A percentile compares a stretch with the other conserved stretches of the same genome.
phyloP scores from a whole-genome alignment of 2,113 vertebrate genomes.

The Orientallactaga bullata region DNA sequence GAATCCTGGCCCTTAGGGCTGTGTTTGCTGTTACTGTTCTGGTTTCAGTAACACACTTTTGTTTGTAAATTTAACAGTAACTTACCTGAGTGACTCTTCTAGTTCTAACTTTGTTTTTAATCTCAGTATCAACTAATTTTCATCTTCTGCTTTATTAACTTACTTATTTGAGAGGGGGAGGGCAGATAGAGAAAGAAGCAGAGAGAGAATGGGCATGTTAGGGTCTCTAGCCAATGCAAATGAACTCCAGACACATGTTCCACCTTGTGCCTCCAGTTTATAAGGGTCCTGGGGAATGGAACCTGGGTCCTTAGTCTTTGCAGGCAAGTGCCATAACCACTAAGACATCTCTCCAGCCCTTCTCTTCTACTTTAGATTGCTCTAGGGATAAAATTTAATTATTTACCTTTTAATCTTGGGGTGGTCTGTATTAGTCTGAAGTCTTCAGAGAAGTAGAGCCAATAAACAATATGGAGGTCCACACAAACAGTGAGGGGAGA shows the following conservation, averaged over 20 bases:
- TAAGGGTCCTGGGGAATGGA: too few species aligned
- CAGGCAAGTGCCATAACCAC: too few species aligned
- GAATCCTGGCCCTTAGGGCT: too few species aligned
- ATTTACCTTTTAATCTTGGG: background rate
- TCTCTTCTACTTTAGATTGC: background rate
- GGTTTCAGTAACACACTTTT: background rate
- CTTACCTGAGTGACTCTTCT: background rate
- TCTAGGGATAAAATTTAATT: background rate
- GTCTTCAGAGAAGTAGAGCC: background rate
- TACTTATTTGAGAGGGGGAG: too few species aligned
- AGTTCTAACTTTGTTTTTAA: background rate
- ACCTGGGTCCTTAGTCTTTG: too few species aligned
- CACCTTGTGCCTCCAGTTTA: too few species aligned
- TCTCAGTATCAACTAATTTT: constrained; percentile 1
- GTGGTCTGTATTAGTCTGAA: background rate
- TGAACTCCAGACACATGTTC: too few species aligned
- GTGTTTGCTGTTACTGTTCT: too few species aligned
- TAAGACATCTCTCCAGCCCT: background rate
- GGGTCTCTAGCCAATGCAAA: too few species aligned
- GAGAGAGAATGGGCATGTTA: too few species aligned
- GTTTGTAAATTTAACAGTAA: background rate
- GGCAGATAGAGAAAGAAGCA: too few species aligned
- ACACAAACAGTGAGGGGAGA: background rate
- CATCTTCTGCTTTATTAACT: background rate
- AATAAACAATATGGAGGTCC: background rate